Evolutionary conservation across 2,113 vertebrate species (phyloP).

Genomic region (Microcebus tavaratra): DNA sequence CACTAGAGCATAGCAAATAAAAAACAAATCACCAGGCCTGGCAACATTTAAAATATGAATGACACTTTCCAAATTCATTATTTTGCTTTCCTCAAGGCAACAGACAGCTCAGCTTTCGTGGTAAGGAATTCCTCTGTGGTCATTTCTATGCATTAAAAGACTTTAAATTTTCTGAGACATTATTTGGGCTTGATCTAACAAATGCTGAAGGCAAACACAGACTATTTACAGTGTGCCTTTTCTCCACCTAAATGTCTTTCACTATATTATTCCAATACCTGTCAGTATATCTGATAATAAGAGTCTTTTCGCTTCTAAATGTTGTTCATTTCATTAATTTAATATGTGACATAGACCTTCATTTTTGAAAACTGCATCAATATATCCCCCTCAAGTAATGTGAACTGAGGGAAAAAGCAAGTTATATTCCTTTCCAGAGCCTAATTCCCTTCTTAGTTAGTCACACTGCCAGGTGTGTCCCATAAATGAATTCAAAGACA

Average conservation of each 20-base stretch:
- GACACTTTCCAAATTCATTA: slow-evolving; percentile 77
- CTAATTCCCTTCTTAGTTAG: not conserved
- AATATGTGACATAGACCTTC: not conserved
- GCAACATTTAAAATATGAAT: slow-evolving; percentile 79
- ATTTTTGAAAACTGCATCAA: not conserved
- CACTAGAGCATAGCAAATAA: slow-evolving; percentile 69
- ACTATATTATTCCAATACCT: slow-evolving; percentile 63
- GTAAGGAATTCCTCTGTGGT: slow-evolving; percentile 72
- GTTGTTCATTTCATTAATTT: slow-evolving; percentile 72
- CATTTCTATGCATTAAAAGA: slow-evolving; percentile 76
- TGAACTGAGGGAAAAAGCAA: not conserved
- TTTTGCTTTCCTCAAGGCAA: slow-evolving; percentile 78
- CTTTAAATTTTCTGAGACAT: slow-evolving; percentile 75
- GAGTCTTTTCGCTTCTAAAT: slow-evolving; percentile 59
- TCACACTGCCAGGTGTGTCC: rapidly evolving
- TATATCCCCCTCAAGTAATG: not conserved
- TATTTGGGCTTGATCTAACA: slow-evolving; percentile 68
- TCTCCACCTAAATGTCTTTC: slow-evolving; percentile 63
- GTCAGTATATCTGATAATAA: slow-evolving; percentile 55
- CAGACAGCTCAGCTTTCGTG: slow-evolving; percentile 68
- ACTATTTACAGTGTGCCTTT: slow-evolving; percentile 63
- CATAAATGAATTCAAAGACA: not conserved
- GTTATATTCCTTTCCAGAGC: not conserved
- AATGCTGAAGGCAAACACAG: slow-evolving; percentile 71
- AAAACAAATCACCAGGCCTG: slow-evolving; percentile 67